Conservation (phyloP, 2,113 vertebrate species). For the Hemichromis elongatus region DNA sequence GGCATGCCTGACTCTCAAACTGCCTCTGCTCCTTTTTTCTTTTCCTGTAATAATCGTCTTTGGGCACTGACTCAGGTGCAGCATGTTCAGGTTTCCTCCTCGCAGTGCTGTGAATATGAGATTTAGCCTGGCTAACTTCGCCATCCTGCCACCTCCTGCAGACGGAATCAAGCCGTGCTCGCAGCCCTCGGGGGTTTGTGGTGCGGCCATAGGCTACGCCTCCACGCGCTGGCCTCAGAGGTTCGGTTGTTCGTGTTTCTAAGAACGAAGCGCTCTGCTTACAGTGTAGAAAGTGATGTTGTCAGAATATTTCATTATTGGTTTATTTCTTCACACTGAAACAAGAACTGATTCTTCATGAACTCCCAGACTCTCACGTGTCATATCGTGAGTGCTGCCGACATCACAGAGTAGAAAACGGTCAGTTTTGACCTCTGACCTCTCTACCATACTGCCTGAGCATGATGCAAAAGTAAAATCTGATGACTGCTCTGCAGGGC, state of each 20-base stretch:
- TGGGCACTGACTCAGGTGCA: not conserved
- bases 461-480: not conserved
- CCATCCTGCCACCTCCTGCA: not conserved
- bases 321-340: not conserved
- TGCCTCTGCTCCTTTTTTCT: not conserved
- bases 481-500: not conserved
- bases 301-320: not conserved
- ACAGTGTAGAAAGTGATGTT: not conserved
- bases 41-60: not conserved
- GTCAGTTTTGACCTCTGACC: not conserved
- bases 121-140: fast-evolving
- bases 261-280: not conserved
- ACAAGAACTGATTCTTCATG: not conserved
- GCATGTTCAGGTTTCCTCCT: not conserved
- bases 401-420: not conserved
- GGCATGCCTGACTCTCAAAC: not conserved
- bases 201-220: not conserved
- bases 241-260: not conserved
- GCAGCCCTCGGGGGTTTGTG: not conserved
- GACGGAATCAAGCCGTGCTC: not conserved
- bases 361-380: not conserved
- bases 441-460: not conserved
- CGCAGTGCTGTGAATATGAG: not conserved
- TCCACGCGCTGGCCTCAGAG: fast-evolving
- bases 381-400: fast-evolving